Base-by-base conservation (phyloP, 2,797 vertebrate species). In the Cichlasoma orientale region DNA sequence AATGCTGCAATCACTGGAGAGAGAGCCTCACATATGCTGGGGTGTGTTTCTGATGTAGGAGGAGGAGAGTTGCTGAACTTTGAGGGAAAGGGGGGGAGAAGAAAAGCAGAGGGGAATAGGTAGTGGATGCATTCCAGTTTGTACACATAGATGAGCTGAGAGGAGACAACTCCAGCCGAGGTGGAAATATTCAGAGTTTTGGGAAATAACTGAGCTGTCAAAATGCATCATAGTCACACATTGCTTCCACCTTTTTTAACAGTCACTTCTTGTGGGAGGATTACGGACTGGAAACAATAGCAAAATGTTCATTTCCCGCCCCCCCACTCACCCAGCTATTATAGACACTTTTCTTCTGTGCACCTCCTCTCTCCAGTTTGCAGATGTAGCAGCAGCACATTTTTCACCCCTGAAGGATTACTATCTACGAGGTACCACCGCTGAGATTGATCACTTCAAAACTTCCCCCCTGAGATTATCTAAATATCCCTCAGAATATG, bases 381-480 rank as follows among this genome's bases (percentile, higher is more conserved):
- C 78, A 74, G 23, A 72, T 72, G 71, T 57, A 84, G 53, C 55
- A 38, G 52, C 59, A n/a, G 63, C 55, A 69, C 44, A 69, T 77
- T 80, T 85, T 88, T 91, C 79, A 88, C 58, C 78, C 61, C 77
- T 44, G 79, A 80, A 76, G 78, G 80, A 84, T 78, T 75, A 23
- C 72, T 74, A 55, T 87, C 82, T 75, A 52, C 77, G 56, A 41
- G 72, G 78, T 74, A 70, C 74, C 61, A 61, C 44, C 10, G 31
- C 79, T 86, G 74, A 87, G 83, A 93, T 85, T 84, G 82, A 93
- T 91, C 82, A 85, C 86, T 82, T 56, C 73, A 76, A 86, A 83
- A 58, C 68, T 18, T 54, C 58, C 38, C 72, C 58, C 44, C 53
- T 68, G 61, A 86, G 83, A 86, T 79, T 31, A 70, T 88, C 44